Base-by-base conservation (phyloP, 2,113 vertebrate species). In the Globicephala melas region DNA sequence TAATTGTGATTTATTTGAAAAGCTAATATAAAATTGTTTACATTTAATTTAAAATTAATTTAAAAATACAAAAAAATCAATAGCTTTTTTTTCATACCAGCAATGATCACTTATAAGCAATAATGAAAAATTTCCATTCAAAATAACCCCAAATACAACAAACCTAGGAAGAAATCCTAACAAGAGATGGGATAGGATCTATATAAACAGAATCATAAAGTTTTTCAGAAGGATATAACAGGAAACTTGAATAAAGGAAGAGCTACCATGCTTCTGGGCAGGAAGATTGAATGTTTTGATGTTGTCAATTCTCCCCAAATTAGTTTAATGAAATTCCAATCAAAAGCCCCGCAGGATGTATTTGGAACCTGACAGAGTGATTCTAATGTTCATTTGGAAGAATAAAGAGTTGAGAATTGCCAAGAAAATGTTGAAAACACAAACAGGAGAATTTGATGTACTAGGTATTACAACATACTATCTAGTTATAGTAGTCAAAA, bases 251-350 rank as follows among this genome's bases (percentile, higher is more conserved):
- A 28, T 26, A 31, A 18, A 21, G 67, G 44, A 58, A 89, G 33
- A 38, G 0, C 11, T 3, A 12, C 5, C 4, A 8, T 26, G 38
- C 28, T 65, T 41, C 36, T 36, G 33, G 67, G 15, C 8, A 36
- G 73, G 60, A 80, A 71, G 23, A 85, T 25, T 12, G 44, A 67
- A 15, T 28, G 28, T 92, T 89, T 60, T 33, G 31, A 55, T 53
- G 18, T 7, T 65, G 38, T 82, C 86, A 44, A 5, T 82, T 89
- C 58, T 89, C 10, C 62, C 17, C 55, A 92, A 83, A 38, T 89
- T 74, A 58, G 62, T 28, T 95, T 68, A 97, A 80, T 87, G 68
- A 95, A 70, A 93, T 93, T 82, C 33, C 77, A 77, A 41, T 53
- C 33, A 81, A 80, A 96, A 81, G 70, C 67, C 55, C 65, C 20